Evolutionary conservation across 2,888 invertebrate genomes (phyloP).

Genomic region (Seira ritae): DNA sequence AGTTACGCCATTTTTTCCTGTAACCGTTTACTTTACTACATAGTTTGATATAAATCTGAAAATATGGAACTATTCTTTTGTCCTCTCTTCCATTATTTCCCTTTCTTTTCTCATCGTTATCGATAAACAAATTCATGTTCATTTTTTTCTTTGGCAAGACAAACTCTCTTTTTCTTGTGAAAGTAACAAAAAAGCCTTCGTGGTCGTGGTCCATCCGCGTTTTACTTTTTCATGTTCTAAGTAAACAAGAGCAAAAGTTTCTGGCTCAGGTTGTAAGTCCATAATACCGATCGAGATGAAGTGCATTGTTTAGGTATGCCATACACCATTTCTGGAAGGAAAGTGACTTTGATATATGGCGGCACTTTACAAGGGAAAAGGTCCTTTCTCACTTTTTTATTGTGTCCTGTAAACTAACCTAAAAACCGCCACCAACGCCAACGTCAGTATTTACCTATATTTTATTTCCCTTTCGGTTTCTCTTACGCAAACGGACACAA

Average conservation of each 20-base stretch:
- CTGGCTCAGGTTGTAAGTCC: not conserved
- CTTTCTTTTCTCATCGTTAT: not conserved
- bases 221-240: not conserved
- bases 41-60: not conserved
- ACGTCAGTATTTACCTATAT: no score
- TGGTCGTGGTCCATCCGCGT: no score
- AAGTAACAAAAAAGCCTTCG: no score
- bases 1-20: no score
- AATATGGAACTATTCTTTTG: not conserved
- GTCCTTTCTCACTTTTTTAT: constrained; percentile 55
- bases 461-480: not conserved
- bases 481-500: no score
- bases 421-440: no score
- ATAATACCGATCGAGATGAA: not conserved
- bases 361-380: constrained; percentile 60
- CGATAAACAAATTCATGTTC: constrained; percentile 11
- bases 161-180: not conserved
- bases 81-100: not conserved
- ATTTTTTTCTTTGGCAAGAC: not conserved
- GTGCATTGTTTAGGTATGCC: no score
- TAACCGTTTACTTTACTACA: not conserved
- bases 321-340: not conserved
- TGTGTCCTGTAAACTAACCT: not conserved
- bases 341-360: constrained; percentile 56
- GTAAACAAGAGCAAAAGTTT: constrained; percentile 5